A percentile compares a stretch with the other conserved stretches of the same genome.
These are phyloP conservation scores for Andrena fulva DNA, from an alignment of 2,888 invertebrate genomes.

Conservation along the genomic window DNA sequence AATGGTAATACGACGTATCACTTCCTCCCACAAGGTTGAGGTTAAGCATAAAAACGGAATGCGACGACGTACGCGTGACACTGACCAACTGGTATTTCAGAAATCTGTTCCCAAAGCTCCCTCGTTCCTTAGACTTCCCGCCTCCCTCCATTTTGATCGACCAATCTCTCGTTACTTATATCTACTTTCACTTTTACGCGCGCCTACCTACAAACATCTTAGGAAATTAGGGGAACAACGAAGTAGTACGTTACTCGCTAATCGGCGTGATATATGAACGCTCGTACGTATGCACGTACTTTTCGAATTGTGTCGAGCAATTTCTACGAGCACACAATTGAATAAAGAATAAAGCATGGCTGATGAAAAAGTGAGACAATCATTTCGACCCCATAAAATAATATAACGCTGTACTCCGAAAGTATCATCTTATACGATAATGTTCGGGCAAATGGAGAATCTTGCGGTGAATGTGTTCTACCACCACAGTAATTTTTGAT, in stretches of 20 bases:
- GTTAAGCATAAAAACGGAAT: conserved; percentile 41
- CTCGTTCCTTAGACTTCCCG: conserved; percentile 27
- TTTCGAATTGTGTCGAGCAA: background rate
- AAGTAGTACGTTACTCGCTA: background rate
- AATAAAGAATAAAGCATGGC: background rate
- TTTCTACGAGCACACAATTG: background rate
- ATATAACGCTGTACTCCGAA: background rate
- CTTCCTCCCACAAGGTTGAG: conserved; percentile 26
- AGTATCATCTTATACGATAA: background rate
- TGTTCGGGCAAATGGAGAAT: background rate
- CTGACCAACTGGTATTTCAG: conserved; percentile 44
- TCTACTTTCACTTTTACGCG: conserved; percentile 16
- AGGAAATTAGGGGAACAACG: background rate
- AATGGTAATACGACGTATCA: conserved; percentile 5
- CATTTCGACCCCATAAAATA: background rate
- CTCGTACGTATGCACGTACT: background rate
- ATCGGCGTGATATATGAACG: background rate
- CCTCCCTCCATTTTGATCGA: conserved; percentile 9
- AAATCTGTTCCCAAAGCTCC: conserved; percentile 20
- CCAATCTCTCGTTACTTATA: conserved; percentile 3
- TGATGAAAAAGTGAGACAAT: background rate
- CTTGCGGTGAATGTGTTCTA: background rate
- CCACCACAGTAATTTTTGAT: background rate
- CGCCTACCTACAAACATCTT: background rate
- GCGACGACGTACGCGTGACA: conserved; percentile 14